These are phyloP conservation scores for Monopterus albus DNA, from an alignment of 2,113 vertebrate species.

Conservation along the genomic window DNA sequence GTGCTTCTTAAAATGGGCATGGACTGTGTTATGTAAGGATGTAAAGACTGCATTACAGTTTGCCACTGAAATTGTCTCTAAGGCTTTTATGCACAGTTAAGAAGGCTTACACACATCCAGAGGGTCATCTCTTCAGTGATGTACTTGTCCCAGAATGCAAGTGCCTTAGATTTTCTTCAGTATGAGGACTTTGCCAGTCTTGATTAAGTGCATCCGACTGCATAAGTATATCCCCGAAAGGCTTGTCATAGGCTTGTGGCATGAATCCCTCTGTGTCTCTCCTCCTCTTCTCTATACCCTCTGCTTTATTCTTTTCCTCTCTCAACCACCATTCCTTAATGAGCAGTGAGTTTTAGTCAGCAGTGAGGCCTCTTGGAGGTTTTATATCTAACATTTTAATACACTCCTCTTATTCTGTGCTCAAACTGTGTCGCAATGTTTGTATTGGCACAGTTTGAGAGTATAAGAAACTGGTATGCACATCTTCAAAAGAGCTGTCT, in stretches of 20 bases:
- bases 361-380: constrained; percentile 10
- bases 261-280: background rate
- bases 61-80: constrained; percentile 19
- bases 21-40: too few species aligned
- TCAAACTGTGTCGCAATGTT: too few species aligned
- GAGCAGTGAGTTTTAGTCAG: constrained; percentile 3
- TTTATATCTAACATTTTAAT: too few species aligned
- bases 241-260: constrained; percentile 43
- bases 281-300: constrained; percentile 3
- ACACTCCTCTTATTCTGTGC: too few species aligned
- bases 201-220: constrained; percentile 43
- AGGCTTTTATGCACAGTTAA: constrained; percentile 20
- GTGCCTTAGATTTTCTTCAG: constrained; percentile 44
- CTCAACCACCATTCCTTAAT: background rate
- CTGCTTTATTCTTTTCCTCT: constrained; percentile 7
- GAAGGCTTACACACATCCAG: constrained; percentile 33
- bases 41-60: background rate
- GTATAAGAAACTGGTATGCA: too few species aligned
- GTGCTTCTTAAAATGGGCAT: too few species aligned
- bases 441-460: too few species aligned
- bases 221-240: constrained; percentile 42
- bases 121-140: constrained; percentile 27
- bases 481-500: too few species aligned
- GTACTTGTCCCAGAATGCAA: constrained; percentile 27
- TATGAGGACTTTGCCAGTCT: constrained; percentile 51